Base-by-base conservation (phyloP, 2,113 vertebrate species). In the Peucedramus taeniatus region DNA sequence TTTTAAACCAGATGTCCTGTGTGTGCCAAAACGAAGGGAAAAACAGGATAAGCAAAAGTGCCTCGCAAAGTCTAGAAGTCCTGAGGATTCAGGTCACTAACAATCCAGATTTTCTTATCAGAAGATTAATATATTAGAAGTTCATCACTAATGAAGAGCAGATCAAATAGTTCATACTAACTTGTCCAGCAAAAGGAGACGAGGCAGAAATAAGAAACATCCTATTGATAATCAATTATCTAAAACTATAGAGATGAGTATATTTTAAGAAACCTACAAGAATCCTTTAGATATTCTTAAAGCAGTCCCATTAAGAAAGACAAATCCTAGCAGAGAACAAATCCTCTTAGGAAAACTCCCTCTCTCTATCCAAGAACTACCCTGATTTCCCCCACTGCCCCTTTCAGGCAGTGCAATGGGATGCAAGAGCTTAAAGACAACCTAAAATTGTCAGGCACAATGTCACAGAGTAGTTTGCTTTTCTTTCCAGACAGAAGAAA, bases 111-210 rank as follows among this genome's bases (percentile, higher is more conserved):
- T 92, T 84, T 78, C 82, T 92, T 84, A 87, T 54, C 56, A 86
- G 47, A 93, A 95, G 89, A 96, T 93, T 83, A 98, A 56, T 35
- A 89, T 83, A 76, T 91, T 94, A 91, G 92, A 94, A 90, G 47
- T 54, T 93, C 66, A 61, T 68, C 85, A 50, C 49, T 66, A 88
- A 95, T 57, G 57, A 76, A 77, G 68, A 85, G 35, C 19, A 69
- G 76, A 64, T 37, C 7, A 5, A 95, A 66, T 49, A 69, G 59
- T 57, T 87, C 31, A 20, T 54, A 86, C 53, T 24, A 40, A 63
- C 15, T 71, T 66, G n/a, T 39, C 54, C 14, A 77, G 49, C 17
- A 84, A 75, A 91, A 69, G 27, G 11, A 57, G 4, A 27, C 50
- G 4, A 86, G 13, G 63, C 10, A 79, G 24, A 60, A 94, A 57